phyloP scores from a whole-genome alignment of 2,797 vertebrate species.

The Acrossocheilus fasciatus region DNA sequence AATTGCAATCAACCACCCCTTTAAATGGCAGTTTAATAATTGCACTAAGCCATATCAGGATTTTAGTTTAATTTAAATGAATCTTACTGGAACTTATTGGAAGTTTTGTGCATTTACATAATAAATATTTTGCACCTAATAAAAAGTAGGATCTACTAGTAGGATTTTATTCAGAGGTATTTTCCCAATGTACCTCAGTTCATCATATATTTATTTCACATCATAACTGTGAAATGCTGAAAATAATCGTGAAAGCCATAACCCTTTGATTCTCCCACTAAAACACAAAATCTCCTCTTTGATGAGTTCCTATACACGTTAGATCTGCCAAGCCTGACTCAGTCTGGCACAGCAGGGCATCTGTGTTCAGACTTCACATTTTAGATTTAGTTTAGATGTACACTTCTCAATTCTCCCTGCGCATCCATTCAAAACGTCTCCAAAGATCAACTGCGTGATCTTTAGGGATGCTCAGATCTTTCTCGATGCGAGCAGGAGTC shows the following conservation, averaged over 20 bases:
- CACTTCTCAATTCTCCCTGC: background rate
- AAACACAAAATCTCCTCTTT: constrained; percentile 26
- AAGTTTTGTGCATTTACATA: background rate
- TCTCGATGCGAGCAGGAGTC: constrained; percentile 69
- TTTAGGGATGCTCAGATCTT: constrained; percentile 48
- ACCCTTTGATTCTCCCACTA: background rate
- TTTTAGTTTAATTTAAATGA: background rate
- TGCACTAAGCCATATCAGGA: background rate
- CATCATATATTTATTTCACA: background rate
- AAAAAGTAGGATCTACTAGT: background rate
- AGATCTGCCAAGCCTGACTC: constrained; percentile 6
- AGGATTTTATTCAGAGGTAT: background rate
- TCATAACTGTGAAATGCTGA: background rate
- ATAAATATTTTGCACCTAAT: background rate
- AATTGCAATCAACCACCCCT: too few species aligned
- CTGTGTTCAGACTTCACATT: constrained; percentile 34
- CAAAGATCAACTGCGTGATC: constrained; percentile 4
- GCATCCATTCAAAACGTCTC: background rate
- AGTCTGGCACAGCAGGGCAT: constrained; percentile 15
- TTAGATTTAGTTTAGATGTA: constrained; percentile 17
- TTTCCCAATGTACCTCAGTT: background rate
- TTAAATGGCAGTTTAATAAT: background rate
- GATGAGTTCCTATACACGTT: background rate
- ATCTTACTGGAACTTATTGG: too few species aligned
- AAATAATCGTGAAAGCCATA: background rate